A percentile compares a stretch with the other conserved stretches of the same genome.
phyloP scores from a whole-genome alignment of 2,113 vertebrate genomes.

The Mustelus asterias region DNA sequence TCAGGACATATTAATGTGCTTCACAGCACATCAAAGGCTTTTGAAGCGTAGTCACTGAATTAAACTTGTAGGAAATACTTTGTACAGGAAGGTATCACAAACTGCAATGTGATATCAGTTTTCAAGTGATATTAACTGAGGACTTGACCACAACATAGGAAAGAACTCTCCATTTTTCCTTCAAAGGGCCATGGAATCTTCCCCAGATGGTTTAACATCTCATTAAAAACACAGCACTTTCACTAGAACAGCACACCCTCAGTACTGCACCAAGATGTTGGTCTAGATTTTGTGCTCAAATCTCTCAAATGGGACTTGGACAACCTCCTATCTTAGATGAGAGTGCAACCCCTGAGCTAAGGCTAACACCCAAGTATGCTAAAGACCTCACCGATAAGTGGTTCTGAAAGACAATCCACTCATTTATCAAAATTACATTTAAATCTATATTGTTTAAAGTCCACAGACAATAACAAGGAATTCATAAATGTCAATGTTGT shows the following conservation, averaged over 20 bases:
- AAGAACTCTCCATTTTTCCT: not conserved
- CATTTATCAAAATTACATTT: not conserved
- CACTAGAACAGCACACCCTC: not conserved
- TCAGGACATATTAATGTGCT: not conserved
- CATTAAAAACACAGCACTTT: not conserved
- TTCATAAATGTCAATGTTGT: not conserved
- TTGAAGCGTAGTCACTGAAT: not conserved
- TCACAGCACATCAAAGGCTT: not conserved
- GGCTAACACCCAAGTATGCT: not conserved
- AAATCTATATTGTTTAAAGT: conserved; percentile 5
- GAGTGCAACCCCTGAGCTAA: not conserved
- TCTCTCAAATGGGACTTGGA: not conserved
- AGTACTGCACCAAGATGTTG: not conserved
- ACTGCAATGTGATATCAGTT: not conserved
- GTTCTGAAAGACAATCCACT: not conserved
- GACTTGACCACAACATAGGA: not conserved
- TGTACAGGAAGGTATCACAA: not conserved
- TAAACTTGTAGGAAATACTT: not conserved
- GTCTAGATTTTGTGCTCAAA: not conserved
- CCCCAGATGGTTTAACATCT: not conserved
- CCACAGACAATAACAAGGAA: not conserved
- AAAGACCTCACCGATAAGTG: not conserved
- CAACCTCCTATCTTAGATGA: not conserved
- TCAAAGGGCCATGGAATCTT: not conserved
- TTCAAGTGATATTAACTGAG: not conserved